Evolutionary conservation across 2,113 vertebrate genomes (phyloP).

Genomic region (Serinus canaria): DNA sequence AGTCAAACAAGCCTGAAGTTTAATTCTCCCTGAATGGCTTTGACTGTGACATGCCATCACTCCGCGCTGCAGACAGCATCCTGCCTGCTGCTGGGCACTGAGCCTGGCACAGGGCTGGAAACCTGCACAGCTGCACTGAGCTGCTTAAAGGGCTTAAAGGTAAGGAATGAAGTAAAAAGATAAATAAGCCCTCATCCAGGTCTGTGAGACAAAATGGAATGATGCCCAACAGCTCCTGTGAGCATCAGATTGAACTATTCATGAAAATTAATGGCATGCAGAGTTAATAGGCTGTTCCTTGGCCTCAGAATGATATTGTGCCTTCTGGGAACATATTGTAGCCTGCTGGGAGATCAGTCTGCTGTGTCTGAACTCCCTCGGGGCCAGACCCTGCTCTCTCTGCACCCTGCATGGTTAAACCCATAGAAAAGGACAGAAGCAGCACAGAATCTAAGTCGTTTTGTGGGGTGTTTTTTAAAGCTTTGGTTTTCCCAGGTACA

Average conservation of each 20-base stretch:
- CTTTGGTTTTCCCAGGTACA: background rate
- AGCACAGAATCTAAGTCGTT: background rate
- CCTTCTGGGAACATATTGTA: slow-evolving; percentile 50
- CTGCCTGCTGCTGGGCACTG: background rate
- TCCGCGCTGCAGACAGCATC: background rate
- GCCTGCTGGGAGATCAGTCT: slow-evolving; percentile 48
- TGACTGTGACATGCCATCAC: background rate
- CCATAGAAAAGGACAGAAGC: background rate
- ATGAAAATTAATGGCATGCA: slow-evolving; percentile 51
- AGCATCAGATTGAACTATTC: slow-evolving; percentile 12
- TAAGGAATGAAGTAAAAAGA: background rate
- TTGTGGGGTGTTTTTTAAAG: background rate
- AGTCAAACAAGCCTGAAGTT: slow-evolving; percentile 21
- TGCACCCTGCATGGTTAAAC: background rate
- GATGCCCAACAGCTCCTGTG: slow-evolving; percentile 24
- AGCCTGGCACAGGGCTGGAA: background rate
- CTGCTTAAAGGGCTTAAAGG: background rate
- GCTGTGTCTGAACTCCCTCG: slow-evolving; percentile 9
- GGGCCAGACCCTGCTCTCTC: background rate
- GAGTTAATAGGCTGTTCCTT: slow-evolving; percentile 56
- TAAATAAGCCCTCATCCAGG: slow-evolving; percentile 9
- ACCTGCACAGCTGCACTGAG: background rate
- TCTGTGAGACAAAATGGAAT: slow-evolving; percentile 36
- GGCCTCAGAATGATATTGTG: slow-evolving; percentile 1
- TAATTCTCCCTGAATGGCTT: slow-evolving; percentile 1